These are phyloP conservation scores for Netelia melanura DNA, from an alignment of 2,888 invertebrate genomes.

Conservation along the genomic window DNA sequence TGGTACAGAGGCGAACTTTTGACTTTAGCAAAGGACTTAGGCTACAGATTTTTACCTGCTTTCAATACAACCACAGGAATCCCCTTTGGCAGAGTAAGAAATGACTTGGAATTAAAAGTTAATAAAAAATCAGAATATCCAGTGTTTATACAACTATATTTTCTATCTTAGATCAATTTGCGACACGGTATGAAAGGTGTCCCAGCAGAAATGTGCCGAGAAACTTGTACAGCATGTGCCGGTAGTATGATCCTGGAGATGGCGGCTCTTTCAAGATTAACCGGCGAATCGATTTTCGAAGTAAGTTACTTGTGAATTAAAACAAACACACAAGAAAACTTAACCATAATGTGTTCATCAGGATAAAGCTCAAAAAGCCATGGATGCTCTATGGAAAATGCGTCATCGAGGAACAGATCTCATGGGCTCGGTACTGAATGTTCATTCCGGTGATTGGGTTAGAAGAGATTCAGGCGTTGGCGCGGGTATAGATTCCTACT, in stretches of 20 bases:
- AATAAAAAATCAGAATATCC: too few relatives aligned
- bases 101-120: not conserved
- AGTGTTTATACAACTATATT: conserved; percentile 25
- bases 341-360: conserved; percentile 73
- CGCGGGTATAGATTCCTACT: conserved; percentile 99
- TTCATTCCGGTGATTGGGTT: conserved; percentile 99
- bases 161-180: conserved; percentile 89
- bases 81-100: conserved; percentile 95
- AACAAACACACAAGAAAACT: conserved; percentile 1
- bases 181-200: conserved; percentile 93
- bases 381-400: conserved; percentile 98
- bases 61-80: conserved; percentile 99
- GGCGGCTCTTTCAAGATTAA: conserved; percentile 96
- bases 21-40: conserved; percentile 96
- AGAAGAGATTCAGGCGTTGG: conserved; percentile 98
- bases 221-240: conserved; percentile 99
- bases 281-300: conserved; percentile 96
- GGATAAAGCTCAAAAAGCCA: conserved; percentile 97
- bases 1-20: conserved; percentile 96
- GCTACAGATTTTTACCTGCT: conserved; percentile 96
- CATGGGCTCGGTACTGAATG: conserved; percentile 98
- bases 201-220: conserved; percentile 90
- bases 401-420: conserved; percentile 96
- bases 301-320: conserved; percentile 78
- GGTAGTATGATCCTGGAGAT: conserved; percentile 99